Percentiles rank a stretch among this genome's conserved stretches.
Conservation (phyloP, 2,113 vertebrate species). For the Natator depressus region DNA sequence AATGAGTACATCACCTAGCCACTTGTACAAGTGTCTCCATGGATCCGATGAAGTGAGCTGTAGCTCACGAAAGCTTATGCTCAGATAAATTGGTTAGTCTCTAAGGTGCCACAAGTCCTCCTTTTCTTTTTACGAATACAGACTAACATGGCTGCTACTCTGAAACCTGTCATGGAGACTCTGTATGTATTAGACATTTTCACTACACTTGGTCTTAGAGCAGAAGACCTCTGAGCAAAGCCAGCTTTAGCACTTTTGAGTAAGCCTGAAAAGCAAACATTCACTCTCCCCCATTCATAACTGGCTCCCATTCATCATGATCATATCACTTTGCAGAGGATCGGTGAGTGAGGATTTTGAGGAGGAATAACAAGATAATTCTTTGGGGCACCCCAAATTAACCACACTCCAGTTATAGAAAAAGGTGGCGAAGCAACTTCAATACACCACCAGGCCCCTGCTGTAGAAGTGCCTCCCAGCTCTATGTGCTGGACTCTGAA, state of each 20-base stretch:
- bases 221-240: background rate
- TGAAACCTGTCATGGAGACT: background rate
- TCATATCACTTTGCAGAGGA: background rate
- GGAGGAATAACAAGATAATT: background rate
- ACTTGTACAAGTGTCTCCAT: background rate
- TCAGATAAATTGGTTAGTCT: too few relatives aligned
- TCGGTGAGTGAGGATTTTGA: background rate
- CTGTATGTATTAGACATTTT: slow-evolving; percentile 14
- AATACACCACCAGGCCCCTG: background rate
- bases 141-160: too few relatives aligned
- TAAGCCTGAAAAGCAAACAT: slow-evolving; percentile 4
- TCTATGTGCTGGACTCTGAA: background rate
- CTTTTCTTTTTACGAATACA: too few relatives aligned
- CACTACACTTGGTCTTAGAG: slow-evolving; percentile 24
- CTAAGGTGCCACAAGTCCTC: too few relatives aligned
- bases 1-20: slow-evolving; percentile 22
- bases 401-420: background rate
- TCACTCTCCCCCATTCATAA: background rate
- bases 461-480: accelerated
- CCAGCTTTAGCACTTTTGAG: background rate
- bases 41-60: too few relatives aligned
- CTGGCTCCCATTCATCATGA: background rate
- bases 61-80: too few relatives aligned
- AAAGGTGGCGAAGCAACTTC: background rate
- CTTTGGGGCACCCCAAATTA: background rate